Conservation (phyloP, 2,113 vertebrate genomes). For the Puntigrus tetrazona region DNA sequence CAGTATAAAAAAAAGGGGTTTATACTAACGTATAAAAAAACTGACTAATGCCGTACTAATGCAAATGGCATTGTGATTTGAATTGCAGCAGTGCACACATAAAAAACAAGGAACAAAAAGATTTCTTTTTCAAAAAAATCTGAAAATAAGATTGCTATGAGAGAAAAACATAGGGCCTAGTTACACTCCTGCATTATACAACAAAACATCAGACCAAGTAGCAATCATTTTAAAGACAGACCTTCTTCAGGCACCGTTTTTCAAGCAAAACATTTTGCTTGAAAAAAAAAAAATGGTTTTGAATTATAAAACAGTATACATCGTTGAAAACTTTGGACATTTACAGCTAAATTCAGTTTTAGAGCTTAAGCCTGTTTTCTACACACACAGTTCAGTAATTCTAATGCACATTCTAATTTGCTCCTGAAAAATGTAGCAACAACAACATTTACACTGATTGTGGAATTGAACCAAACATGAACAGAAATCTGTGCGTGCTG, state of each 20-base stretch:
- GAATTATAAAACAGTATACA: background rate
- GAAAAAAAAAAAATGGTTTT: background rate
- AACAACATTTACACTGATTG: background rate
- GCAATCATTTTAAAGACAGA: background rate
- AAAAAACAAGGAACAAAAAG: background rate
- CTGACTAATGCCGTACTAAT: background rate
- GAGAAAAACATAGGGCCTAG: background rate
- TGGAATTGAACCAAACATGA: background rate
- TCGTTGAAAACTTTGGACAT: background rate
- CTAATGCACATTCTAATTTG: background rate
- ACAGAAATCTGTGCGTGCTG: background rate
- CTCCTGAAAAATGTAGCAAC: background rate
- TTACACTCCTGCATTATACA: background rate
- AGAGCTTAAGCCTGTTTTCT: background rate
- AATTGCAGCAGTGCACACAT: background rate
- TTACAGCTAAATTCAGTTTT: background rate
- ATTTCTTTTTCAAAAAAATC: background rate
- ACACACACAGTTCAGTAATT: background rate
- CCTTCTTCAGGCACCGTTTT: background rate
- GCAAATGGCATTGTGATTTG: background rate
- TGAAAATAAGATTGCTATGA: background rate
- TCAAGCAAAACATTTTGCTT: background rate
- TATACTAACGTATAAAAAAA: background rate
- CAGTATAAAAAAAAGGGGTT: background rate
- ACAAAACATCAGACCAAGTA: background rate